These are phyloP conservation scores for Copidosoma aretas DNA, from an alignment of 2,888 invertebrate genomes.

Conservation along the genomic window DNA sequence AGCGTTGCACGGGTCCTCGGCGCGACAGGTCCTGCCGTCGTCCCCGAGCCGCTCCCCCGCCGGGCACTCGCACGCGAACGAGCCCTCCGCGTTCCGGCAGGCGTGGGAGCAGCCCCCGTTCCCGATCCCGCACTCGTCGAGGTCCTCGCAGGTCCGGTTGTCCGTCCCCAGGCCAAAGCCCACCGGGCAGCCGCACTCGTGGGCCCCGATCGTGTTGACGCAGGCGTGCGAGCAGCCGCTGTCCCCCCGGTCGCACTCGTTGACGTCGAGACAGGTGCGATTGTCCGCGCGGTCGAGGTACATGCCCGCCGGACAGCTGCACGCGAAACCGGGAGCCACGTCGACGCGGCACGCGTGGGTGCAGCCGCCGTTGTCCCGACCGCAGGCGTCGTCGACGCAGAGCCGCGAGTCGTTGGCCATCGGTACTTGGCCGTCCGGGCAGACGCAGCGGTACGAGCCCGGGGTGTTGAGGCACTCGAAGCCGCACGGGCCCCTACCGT, in stretches of 20 bases:
- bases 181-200: conserved; percentile 65
- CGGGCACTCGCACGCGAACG: conserved; percentile 65
- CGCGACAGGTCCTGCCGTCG: conserved; percentile 63
- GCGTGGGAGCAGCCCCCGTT: conserved; percentile 59
- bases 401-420: conserved; percentile 56
- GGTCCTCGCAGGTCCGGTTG: conserved; percentile 30
- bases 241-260: conserved; percentile 52
- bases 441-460: conserved; percentile 57
- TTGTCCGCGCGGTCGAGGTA: conserved; percentile 54
- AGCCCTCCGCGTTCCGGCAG: conserved; percentile 66
- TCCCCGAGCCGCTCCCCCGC: conserved; percentile 60
- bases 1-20: conserved; percentile 63
- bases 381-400: conserved; percentile 59
- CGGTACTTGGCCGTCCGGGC: conserved; percentile 60
- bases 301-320: conserved; percentile 66
- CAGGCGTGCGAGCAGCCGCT: conserved; percentile 56
- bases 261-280: conserved; percentile 53
- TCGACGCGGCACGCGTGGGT: conserved; percentile 50
- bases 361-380: conserved; percentile 56
- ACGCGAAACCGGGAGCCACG: conserved; percentile 56
- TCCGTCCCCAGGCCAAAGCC: conserved; percentile 58
- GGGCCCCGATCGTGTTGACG: conserved; percentile 49
- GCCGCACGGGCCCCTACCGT: conserved; percentile 61
- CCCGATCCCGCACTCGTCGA: conserved; percentile 49
- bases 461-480: conserved; percentile 64